Conservation (phyloP, 2,113 vertebrate species). For the Xenopus tropicalis region UCB_Xtro_10.0 CM004448.2:63946501-63947000, state of each 20-base stretch:
- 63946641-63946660: conserved; percentile 81
- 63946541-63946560: no score
- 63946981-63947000: no score
- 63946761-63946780: conserved; percentile 70
- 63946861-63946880: conserved; percentile 63
- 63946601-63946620: conserved; percentile 65
- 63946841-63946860: conserved; percentile 57
- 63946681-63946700: neutral
- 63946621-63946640: conserved; percentile 79
- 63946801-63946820: conserved; percentile 77
- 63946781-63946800: conserved; percentile 71
- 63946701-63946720: neutral
- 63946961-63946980: neutral
- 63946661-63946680: conserved; percentile 78
- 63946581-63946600: conserved; percentile 63
- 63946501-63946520: no score
- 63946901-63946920: conserved; percentile 90
- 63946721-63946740: neutral
- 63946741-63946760: conserved; percentile 83
- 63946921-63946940: conserved; percentile 62
- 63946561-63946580: no score
- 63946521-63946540: no score
- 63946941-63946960: conserved; percentile 6
- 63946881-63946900: conserved; percentile 84
- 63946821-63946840: conserved; percentile 74